Percentiles rank a stretch among this genome's conserved stretches.
Evolutionary conservation across 2,797 vertebrate genomes (phyloP).

Genomic region (Chelidonichthys spinosus): DNA sequence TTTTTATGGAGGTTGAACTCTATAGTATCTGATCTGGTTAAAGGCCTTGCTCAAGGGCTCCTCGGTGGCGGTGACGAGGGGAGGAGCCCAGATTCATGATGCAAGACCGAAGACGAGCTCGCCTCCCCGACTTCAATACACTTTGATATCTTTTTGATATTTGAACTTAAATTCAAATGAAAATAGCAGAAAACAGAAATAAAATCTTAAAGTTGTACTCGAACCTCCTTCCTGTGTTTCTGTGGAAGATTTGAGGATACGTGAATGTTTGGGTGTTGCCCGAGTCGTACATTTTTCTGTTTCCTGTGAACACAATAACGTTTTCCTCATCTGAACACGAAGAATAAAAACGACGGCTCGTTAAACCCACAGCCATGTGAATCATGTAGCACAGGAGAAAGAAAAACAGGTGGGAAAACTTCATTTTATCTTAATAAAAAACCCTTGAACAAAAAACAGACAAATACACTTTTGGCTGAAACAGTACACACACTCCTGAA

Average conservation of each 20-base stretch:
- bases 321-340: no score
- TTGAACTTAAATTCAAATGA: no score
- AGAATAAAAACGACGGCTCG: no score
- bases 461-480: neutral
- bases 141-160: no score
- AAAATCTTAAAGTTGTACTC: no score
- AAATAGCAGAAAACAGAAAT: no score
- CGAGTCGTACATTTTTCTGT: no score
- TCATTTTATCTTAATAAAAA: neutral
- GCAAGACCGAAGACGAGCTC: no score
- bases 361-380: neutral
- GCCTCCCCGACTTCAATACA: no score
- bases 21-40: conserved; percentile 4
- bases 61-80: no score
- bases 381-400: neutral
- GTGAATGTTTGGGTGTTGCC: neutral
- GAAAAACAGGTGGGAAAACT: neutral
- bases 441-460: neutral
- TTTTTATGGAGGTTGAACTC: conserved; percentile 53
- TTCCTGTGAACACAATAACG: no score
- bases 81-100: no score
- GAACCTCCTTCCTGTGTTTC: neutral
- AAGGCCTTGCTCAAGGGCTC: neutral
- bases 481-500: neutral
- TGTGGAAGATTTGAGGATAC: neutral